Evolutionary conservation across 2,797 vertebrate genomes (phyloP), one percentile per base, ranked within the genome.

Genomic region (Limosa lapponica): DNA sequence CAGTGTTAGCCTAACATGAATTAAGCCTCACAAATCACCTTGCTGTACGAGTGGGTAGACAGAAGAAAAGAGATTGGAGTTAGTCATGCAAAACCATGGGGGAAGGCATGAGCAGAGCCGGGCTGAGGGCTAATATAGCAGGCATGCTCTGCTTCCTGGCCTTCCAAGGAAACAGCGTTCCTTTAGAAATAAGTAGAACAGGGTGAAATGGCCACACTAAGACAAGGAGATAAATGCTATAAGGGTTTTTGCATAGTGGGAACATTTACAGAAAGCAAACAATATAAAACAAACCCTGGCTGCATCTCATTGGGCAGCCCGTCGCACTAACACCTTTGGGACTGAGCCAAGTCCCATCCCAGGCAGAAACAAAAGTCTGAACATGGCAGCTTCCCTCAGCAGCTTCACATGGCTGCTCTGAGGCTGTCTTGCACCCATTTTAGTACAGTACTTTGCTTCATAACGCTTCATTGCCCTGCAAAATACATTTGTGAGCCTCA

Each of bases 31-130:
- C 10, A n/a, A 75, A 67, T 37, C 59, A 66, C 48, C 46, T 25
- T 49, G 55, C n/a, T 73, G 19, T 37, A 44, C 0, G 0, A 79
- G 39, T 5, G 32, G 51, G n/a, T n/a, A 30, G 39, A 20, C 7
- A 39, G 74, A 79, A 54, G 27, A 46, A 54, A 79, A 78, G 64
- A 79, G n/a, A 17, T 13, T 0, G 1, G 77, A 57, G 36, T 0
- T 79, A 49, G 13, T 32, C 70, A 4, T 12, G 13, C 37, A 66
- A 54, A 85, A 25, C 8, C 19, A 6, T 9, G 37, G 18, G 27
- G 34, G 15, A 70, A 89, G 30, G 46, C 16, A 44, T 2, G 51
- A 75, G 25, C 57, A 82, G 73, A 79, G 34, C 20, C 71, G 37
- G 43, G 23, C 59, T 37, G 17, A 73, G 32, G 23, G 62, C 44